Evolutionary conservation across 2,113 vertebrate species (phyloP), one percentile per base, ranked within the genome.

Genomic region (Seriola aureovittata): DNA sequence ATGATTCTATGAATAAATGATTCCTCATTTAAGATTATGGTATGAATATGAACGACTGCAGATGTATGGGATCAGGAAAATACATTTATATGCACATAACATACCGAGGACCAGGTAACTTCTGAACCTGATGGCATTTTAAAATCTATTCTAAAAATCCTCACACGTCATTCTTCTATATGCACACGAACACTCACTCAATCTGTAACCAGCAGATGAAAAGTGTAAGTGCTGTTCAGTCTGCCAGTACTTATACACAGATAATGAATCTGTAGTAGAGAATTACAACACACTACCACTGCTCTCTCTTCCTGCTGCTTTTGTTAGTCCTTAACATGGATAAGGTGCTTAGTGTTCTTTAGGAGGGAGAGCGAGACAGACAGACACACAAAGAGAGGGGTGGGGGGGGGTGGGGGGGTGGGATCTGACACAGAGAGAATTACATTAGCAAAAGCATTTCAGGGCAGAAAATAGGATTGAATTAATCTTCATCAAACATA

Each of bases 401-500:
- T 71, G 23, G 78, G 34, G 34, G 25, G 89, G 89, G n/a, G n/a
- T n/a, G 1, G 25, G 25, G 25, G 29, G 29, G 29, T 0, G 69
- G 85, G 59, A 81, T 78, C 65, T 63, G 82, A 85, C 63, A 87
- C 82, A 70, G 60, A 91, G 87, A 94, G 94, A 94, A 87, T 92
- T 91, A 94, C 90, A 94, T 93, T 93, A 93, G 91, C 84, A 93
- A 94, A 95, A 95, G 95, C 93, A 96, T 96, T 95, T 95, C 91
- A 93, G 85, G 89, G 93, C 87, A 94, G 95, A 94, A 96, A 96
- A 96, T 88, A 91, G 95, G 94, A 95, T 92, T 95, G 92, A 75
- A 91, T 95, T 96, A 95, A 96, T 96, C 95, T 96, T 94, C 92
- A 95, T 96, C 95, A 96, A 95, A 95, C 82, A 71, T 78, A 72